Conservation (phyloP, 2,888 invertebrate species). For the Cacoxenus indagator region DNA sequence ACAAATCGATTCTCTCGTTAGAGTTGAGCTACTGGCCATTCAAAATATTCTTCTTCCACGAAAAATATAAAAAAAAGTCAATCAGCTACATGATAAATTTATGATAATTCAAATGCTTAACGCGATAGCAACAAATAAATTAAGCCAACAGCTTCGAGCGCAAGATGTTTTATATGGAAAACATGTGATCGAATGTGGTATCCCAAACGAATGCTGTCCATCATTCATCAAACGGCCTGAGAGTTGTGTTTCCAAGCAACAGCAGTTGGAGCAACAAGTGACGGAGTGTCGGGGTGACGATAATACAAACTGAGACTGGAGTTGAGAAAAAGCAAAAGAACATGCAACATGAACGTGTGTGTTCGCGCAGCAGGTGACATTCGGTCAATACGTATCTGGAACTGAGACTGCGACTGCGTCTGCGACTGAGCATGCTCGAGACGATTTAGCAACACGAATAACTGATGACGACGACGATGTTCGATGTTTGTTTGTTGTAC, state of each 20-base stretch:
- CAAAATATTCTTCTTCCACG: not conserved
- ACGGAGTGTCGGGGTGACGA: constrained; percentile 16
- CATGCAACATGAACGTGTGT: constrained; percentile 35
- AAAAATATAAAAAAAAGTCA: constrained; percentile 26
- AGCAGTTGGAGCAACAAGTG: constrained; percentile 21
- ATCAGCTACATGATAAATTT: constrained; percentile 35
- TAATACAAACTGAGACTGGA: constrained; percentile 30
- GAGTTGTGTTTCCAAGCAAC: not conserved
- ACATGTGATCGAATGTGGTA: constrained; percentile 31
- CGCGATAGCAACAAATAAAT: constrained; percentile 28
- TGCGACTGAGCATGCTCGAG: not conserved
- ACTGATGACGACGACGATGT: constrained; percentile 30
- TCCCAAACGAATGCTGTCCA: constrained; percentile 41
- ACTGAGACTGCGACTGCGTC: not conserved
- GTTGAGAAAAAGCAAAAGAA: not conserved
- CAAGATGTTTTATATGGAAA: not conserved
- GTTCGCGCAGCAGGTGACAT: constrained; percentile 65
- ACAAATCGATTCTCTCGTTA: not conserved
- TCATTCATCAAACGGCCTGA: constrained; percentile 55
- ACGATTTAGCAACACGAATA: not conserved
- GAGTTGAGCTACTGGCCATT: not conserved
- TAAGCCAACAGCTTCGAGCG: constrained; percentile 29
- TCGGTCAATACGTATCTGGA: constrained; percentile 24
- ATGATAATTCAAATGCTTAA: constrained; percentile 48
- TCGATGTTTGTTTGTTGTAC: not conserved